A percentile compares a stretch with the other conserved stretches of the same genome.
Evolutionary conservation across 2,113 vertebrate species (phyloP).

Genomic region (Petrocephalus zakoni): DNA sequence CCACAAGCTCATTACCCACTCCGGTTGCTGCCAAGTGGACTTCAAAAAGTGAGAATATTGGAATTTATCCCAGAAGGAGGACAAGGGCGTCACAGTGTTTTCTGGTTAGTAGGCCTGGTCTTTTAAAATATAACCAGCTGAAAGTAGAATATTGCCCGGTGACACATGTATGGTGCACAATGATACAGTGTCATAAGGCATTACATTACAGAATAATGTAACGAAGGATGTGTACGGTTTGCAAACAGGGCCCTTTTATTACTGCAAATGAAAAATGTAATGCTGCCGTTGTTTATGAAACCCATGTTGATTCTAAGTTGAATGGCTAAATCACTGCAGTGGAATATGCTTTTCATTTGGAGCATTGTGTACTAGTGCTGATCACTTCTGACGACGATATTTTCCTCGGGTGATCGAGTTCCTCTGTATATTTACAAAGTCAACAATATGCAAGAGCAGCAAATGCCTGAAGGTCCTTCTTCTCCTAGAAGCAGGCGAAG

Average conservation of each 20-base stretch:
- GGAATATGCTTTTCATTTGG: background rate
- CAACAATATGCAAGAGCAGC: background rate
- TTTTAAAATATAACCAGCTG: background rate
- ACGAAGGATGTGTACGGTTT: background rate
- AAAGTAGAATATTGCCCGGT: background rate
- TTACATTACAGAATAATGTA: background rate
- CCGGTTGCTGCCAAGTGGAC: background rate
- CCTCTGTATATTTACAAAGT: background rate
- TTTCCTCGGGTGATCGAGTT: background rate
- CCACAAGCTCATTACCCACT: background rate
- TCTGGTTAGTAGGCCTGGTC: background rate
- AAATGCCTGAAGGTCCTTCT: background rate
- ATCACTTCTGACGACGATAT: background rate
- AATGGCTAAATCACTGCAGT: background rate
- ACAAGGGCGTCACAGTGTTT: background rate
- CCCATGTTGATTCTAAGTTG: background rate
- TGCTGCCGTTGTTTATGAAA: background rate
- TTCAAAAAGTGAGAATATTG: background rate
- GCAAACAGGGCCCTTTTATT: background rate
- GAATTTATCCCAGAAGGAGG: background rate
- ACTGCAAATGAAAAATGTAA: background rate
- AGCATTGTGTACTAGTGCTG: background rate
- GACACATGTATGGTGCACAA: background rate
- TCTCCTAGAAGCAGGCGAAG: background rate
- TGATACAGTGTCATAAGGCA: background rate